These are phyloP conservation scores for Coenobita brevimanus DNA, from an alignment of 1,140 invertebrate genomes.

Conservation along the genomic window DNA sequence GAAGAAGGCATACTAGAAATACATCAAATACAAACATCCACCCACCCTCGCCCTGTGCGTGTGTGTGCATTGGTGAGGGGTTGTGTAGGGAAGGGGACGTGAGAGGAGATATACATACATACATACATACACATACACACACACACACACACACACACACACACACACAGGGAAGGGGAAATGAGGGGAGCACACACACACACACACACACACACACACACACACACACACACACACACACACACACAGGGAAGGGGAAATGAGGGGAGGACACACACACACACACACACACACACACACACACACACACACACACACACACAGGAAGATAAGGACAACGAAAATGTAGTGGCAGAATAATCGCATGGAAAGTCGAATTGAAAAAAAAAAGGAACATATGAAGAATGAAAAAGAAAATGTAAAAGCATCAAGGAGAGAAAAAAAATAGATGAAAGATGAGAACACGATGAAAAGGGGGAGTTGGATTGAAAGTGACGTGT, in stretches of 20 bases:
- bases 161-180: not conserved
- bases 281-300: no score
- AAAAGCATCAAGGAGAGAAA: no score
- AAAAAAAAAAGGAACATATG: no score
- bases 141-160: constrained; percentile 2
- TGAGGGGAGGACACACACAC: no score
- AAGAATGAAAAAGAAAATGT: no score
- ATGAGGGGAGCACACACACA: constrained; percentile 1
- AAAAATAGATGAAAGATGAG: not conserved
- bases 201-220: constrained; percentile 21
- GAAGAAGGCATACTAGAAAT: no score
- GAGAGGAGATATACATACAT: not conserved
- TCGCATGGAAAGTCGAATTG: not conserved
- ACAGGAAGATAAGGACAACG: not conserved
- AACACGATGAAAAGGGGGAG: not conserved
- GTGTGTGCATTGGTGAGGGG: no score
- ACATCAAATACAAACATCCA: no score
- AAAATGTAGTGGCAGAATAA: not conserved
- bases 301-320: not conserved
- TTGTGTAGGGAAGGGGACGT: no score
- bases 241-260: no score
- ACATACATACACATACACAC: not conserved
- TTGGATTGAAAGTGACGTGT: not conserved
- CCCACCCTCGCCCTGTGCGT: no score
- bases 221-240: not conserved